Conservation (phyloP, 2,888 invertebrate species). For the Drosophila subsilvestris region DNA sequence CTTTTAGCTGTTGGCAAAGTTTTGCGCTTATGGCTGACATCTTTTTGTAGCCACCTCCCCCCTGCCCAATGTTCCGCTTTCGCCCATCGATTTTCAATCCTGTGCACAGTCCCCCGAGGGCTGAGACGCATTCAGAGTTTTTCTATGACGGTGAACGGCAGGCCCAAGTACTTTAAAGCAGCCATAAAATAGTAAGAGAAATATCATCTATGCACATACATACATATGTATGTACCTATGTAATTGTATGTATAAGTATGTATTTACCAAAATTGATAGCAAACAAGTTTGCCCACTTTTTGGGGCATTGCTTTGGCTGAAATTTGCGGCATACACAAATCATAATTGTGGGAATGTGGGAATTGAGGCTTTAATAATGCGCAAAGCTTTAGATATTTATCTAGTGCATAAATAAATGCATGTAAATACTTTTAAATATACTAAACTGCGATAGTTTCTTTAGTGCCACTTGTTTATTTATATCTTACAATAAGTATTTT, state of each 20-base stretch:
- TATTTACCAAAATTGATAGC: background rate
- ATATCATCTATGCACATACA: background rate
- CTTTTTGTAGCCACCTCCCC: conserved; percentile 7
- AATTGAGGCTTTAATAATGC: background rate
- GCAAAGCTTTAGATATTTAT: background rate
- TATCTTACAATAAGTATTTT: too few relatives aligned
- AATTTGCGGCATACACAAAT: background rate
- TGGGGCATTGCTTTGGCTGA: conserved; percentile 14
- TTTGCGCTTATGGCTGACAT: conserved; percentile 53
- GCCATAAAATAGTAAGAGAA: background rate
- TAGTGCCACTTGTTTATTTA: background rate
- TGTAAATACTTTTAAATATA: too few relatives aligned
- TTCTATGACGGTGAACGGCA: conserved; percentile 30
- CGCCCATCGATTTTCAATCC: conserved; percentile 66
- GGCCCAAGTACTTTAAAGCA: conserved; percentile 39
- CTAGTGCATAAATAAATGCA: too few relatives aligned
- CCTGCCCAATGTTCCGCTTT: conserved; percentile 12
- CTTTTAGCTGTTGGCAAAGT: conserved; percentile 45
- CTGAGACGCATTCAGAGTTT: background rate
- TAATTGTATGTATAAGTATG: too few relatives aligned
- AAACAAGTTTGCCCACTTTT: conserved; percentile 11
- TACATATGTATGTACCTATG: background rate
- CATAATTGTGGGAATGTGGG: background rate
- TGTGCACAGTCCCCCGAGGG: background rate
- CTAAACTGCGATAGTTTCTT: too few relatives aligned